Conservation (phyloP, 2,113 vertebrate species). For the Petromus typicus region DNA sequence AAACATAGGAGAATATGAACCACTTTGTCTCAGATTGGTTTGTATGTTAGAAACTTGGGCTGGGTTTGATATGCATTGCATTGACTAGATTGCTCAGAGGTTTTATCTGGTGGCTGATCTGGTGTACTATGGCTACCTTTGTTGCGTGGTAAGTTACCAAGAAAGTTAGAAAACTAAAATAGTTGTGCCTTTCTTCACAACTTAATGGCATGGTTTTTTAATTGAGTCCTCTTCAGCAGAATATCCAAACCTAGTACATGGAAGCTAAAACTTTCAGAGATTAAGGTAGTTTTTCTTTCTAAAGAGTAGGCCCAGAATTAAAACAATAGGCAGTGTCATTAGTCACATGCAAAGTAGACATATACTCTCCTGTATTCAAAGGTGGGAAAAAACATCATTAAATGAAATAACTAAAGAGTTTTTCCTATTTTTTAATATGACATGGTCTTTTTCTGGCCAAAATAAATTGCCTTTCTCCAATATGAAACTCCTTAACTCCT, state of each 20-base stretch:
- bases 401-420: neutral
- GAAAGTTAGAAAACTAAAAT: neutral
- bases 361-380: neutral
- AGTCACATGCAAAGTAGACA: neutral
- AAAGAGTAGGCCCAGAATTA: neutral
- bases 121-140: too few species aligned
- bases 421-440: neutral
- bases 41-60: neutral
- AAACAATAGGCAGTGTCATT: neutral
- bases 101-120: neutral
- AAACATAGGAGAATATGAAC: neutral
- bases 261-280: neutral
- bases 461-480: neutral
- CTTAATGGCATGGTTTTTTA: rapidly evolving
- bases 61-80: neutral
- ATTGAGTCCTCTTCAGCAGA: neutral
- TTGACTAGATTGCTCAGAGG: neutral
- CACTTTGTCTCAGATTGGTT: neutral
- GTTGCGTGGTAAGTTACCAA: neutral
- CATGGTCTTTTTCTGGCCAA: neutral
- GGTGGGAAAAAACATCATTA: neutral
- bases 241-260: neutral
- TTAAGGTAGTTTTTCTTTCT: neutral
- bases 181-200: neutral
- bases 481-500: neutral